Evolutionary conservation across 2,797 vertebrate species (phyloP).

Genomic region (Pipistrellus kuhlii): DNA sequence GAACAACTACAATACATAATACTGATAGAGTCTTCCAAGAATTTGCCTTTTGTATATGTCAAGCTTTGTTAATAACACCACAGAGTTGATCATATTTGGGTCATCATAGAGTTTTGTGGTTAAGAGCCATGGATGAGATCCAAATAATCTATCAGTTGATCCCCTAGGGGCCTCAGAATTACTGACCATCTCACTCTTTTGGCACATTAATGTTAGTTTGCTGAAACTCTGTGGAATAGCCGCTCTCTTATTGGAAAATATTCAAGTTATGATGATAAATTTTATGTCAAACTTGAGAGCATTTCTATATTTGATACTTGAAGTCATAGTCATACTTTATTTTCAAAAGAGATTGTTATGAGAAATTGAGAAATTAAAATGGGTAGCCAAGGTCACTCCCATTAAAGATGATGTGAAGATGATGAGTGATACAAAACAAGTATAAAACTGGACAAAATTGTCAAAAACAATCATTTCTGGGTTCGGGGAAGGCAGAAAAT

Average conservation of each 20-base stretch:
- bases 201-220: neutral
- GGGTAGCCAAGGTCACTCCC: neutral
- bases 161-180: neutral
- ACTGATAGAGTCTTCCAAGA: neutral
- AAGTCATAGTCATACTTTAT: neutral
- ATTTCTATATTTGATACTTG: constrained; percentile 23
- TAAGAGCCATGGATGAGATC: neutral
- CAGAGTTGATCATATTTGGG: neutral
- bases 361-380: constrained; percentile 32
- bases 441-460: neutral
- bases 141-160: neutral
- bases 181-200: neutral
- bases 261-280: neutral
- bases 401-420: neutral
- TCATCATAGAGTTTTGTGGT: neutral
- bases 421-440: neutral
- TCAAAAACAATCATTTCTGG: neutral
- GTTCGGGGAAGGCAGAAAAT: neutral
- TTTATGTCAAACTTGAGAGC: constrained; percentile 32
- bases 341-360: neutral
- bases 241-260: constrained; percentile 14
- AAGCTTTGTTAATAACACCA: neutral
- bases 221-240: neutral
- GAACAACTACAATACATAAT: neutral
- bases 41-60: neutral